Conservation (phyloP, 2,888 invertebrate species). For the Epinotia bilunana region DNA sequence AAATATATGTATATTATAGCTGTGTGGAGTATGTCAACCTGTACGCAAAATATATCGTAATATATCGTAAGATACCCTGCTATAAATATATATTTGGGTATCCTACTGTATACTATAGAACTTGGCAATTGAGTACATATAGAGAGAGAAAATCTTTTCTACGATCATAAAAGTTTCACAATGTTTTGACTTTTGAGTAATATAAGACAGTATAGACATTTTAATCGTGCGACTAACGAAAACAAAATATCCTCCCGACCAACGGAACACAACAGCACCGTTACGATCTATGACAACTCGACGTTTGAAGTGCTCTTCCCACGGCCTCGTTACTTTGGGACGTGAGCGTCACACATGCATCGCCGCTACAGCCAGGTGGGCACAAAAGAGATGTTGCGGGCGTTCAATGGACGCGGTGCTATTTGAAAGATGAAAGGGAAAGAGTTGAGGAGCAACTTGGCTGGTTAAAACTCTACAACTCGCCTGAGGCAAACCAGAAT, state of each 20-base stretch:
- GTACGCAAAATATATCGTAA: no score
- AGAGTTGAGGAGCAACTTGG: constrained; percentile 43
- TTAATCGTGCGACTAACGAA: not conserved
- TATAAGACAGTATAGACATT: not conserved
- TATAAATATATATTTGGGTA: no score
- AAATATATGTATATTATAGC: no score
- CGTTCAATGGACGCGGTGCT: constrained; percentile 48
- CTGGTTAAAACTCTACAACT: constrained; percentile 8
- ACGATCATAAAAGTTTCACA: no score
- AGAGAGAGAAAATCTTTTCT: not conserved
- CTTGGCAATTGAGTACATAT: no score
- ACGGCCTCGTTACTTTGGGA: constrained; percentile 69
- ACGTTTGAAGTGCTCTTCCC: constrained; percentile 64
- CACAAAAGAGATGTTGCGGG: constrained; percentile 45
- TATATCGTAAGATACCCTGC: no score
- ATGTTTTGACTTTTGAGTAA: no score
- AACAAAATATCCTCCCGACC: not conserved
- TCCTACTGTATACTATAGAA: no score
- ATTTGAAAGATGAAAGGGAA: constrained; percentile 50
- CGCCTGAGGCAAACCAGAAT: not conserved
- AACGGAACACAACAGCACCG: constrained; percentile 54
- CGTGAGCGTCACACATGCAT: constrained; percentile 62
- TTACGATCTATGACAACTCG: constrained; percentile 64
- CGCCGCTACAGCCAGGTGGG: constrained; percentile 55
- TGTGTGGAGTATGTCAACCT: no score